Percentiles rank a stretch among this genome's conserved stretches.
Evolutionary conservation across 1,140 invertebrate genomes (phyloP).

Genomic region (Vanessa atalanta): DNA sequence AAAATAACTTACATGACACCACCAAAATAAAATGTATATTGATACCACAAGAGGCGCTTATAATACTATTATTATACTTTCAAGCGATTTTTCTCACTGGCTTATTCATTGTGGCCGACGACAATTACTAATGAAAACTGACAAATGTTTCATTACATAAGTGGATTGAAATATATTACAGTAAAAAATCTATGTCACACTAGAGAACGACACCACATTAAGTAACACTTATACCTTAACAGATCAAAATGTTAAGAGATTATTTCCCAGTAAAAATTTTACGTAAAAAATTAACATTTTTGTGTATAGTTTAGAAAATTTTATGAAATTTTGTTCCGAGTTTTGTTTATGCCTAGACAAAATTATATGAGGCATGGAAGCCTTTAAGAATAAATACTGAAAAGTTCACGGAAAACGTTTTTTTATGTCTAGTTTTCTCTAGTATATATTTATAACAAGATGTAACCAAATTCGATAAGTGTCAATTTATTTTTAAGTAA

Average conservation of each 20-base stretch:
- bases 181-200: constrained; percentile 32
- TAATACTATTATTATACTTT: constrained; percentile 38
- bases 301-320: neutral
- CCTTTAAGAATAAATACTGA: neutral
- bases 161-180: constrained; percentile 18
- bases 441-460: too few species aligned
- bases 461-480: too few species aligned
- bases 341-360: neutral
- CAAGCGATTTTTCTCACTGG: constrained; percentile 52
- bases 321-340: neutral
- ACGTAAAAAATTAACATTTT: constrained; percentile 6
- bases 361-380: neutral
- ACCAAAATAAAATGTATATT: constrained; percentile 42
- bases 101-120: constrained; percentile 26
- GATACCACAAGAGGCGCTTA: constrained; percentile 44
- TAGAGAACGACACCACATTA: constrained; percentile 20
- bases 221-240: constrained; percentile 34
- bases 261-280: constrained; percentile 1
- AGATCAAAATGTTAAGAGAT: constrained; percentile 20
- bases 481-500: too few species aligned
- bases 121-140: constrained; percentile 9
- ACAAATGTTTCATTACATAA: constrained; percentile 1
- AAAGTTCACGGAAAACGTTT: neutral
- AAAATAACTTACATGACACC: constrained; percentile 44
- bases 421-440: neutral